Conservation (phyloP, 1,140 invertebrate genomes). For the Lycorma delicatula region DNA sequence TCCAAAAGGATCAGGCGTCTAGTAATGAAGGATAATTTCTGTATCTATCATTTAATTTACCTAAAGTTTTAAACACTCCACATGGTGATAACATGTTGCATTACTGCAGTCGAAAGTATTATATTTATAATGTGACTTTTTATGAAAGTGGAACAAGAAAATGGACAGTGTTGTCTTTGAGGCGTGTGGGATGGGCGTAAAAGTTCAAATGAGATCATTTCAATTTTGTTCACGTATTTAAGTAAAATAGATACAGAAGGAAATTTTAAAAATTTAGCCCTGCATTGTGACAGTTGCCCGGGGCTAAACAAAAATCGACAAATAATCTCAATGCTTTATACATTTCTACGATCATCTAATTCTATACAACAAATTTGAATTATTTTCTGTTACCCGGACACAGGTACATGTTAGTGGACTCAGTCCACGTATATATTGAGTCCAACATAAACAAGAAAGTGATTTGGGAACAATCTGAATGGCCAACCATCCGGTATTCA, state of each 20-base stretch:
- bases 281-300: slow-evolving; percentile 27
- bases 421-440: slow-evolving; percentile 29
- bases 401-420: slow-evolving; percentile 28
- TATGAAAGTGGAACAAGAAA: slow-evolving; percentile 22
- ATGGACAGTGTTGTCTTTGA: slow-evolving; percentile 19
- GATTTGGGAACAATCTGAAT: slow-evolving; percentile 29
- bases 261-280: slow-evolving; percentile 12
- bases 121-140: slow-evolving; percentile 22
- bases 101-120: slow-evolving; percentile 22
- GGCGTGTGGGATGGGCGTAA: slow-evolving; percentile 17
- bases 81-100: slow-evolving; percentile 24
- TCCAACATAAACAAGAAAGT: slow-evolving; percentile 17
- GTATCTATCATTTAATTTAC: neutral
- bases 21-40: neutral
- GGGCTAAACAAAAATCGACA: slow-evolving; percentile 30
- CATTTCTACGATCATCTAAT: slow-evolving; percentile 18
- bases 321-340: slow-evolving; percentile 21
- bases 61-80: slow-evolving; percentile 23
- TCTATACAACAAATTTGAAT: slow-evolving; percentile 9
- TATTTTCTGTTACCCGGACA: slow-evolving; percentile 29
- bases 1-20: neutral
- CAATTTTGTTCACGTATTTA: slow-evolving; percentile 20
- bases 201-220: slow-evolving; percentile 4
- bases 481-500: slow-evolving; percentile 22
- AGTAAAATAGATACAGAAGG: slow-evolving; percentile 7